These are phyloP conservation scores for Charina bottae DNA, from an alignment of 2,113 vertebrate species.

Conservation along the genomic window DNA sequence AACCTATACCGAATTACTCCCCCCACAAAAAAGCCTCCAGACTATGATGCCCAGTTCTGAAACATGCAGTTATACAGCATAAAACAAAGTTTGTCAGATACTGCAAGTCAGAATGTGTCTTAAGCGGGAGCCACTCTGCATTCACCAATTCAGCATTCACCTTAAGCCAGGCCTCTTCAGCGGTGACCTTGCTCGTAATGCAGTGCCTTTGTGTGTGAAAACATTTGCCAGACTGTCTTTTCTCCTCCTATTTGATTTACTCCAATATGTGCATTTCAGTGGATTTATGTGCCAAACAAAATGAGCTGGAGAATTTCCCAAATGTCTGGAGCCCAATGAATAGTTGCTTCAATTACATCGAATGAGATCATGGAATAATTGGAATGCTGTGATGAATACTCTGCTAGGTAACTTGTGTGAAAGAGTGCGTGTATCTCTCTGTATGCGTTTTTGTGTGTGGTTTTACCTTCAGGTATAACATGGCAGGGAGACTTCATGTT, in stretches of 20 bases:
- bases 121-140: not conserved
- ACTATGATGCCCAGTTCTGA: not conserved
- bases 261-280: not conserved
- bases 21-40: not conserved
- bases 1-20: not conserved
- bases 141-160: not conserved
- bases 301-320: conserved; percentile 22
- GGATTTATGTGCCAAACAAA: conserved; percentile 31
- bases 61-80: not conserved
- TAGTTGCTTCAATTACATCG: conserved; percentile 19
- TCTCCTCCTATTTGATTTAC: conserved; percentile 1
- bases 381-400: conserved; percentile 10
- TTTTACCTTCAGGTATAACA: not conserved
- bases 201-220: not conserved
- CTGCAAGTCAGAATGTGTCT: not conserved
- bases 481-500: not conserved
- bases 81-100: not conserved
- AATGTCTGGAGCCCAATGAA: conserved; percentile 34
- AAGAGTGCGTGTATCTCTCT: not conserved
- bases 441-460: not conserved
- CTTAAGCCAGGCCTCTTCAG: not conserved
- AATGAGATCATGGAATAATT: conserved; percentile 34
- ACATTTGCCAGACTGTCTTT: conserved; percentile 9
- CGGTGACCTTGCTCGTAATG: too few species aligned
- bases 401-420: not conserved